A percentile compares a stretch with the other conserved stretches of the same genome.
Evolutionary conservation across 2,888 invertebrate genomes (phyloP).

Genomic region (Mimachlamys varia): DNA sequence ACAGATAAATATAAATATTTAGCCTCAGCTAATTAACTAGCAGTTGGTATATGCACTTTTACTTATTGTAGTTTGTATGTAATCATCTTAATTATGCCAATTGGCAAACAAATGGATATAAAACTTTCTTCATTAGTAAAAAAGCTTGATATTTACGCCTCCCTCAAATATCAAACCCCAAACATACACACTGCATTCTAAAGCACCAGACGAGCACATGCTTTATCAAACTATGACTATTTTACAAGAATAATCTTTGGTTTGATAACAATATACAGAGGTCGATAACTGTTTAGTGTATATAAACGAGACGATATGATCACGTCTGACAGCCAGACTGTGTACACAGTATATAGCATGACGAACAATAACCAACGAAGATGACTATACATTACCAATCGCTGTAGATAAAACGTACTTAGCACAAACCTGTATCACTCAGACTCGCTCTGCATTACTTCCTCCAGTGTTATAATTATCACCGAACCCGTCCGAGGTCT

Average conservation of each 20-base stretch:
- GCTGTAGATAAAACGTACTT: not conserved
- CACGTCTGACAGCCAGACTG: not conserved
- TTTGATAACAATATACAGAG: not conserved
- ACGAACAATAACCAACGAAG: not conserved
- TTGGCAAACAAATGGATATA: not conserved
- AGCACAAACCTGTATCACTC: not conserved
- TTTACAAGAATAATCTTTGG: too few species aligned
- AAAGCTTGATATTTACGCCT: not conserved
- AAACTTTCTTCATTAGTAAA: not conserved
- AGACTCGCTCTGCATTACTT: not conserved
- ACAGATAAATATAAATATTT: not conserved
- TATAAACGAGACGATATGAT: not conserved
- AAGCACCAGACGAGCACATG: too few species aligned
- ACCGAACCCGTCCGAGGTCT: too few species aligned
- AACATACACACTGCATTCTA: too few species aligned
- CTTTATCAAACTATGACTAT: too few species aligned
- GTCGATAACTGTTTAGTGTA: not conserved
- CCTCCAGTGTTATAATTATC: too few species aligned
- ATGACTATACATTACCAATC: conserved; percentile 4
- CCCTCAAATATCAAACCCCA: not conserved
- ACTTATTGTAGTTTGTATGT: too few species aligned
- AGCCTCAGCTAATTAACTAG: not conserved
- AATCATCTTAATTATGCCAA: too few species aligned
- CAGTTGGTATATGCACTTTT: too few species aligned
- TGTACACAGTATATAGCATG: not conserved